phyloP scores from a whole-genome alignment of 2,113 vertebrate genomes.

The Bombycilla garrulus region DNA sequence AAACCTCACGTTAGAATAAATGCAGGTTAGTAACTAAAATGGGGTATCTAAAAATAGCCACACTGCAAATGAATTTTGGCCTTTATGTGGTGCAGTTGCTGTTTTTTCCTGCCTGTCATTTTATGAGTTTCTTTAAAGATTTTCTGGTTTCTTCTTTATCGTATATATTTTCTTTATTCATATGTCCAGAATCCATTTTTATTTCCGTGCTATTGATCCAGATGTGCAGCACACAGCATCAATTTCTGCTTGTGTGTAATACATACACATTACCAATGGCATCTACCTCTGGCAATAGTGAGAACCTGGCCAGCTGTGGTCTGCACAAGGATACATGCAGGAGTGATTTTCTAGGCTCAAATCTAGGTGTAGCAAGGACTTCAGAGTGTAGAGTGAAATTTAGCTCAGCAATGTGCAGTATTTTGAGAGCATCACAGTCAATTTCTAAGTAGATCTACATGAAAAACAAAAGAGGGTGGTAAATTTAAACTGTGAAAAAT shows the following conservation, averaged over 20 bases:
- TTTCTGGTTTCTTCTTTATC: conserved; percentile 8
- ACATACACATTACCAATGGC: not conserved
- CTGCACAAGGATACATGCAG: not conserved
- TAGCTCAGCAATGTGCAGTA: not conserved
- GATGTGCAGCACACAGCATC: conserved; percentile 2
- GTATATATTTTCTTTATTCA: not conserved
- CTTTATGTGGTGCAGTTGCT: not conserved
- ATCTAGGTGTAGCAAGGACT: not conserved
- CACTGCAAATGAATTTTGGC: not conserved
- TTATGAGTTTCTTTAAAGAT: conserved; percentile 30
- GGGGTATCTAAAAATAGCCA: conserved; percentile 12
- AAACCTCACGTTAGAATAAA: not conserved
- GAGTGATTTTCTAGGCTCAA: not conserved
- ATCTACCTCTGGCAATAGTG: not conserved
- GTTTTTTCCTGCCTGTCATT: not conserved
- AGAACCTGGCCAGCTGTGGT: not conserved
- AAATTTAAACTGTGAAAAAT: not conserved
- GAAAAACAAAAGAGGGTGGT: not conserved
- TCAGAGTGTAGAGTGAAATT: not conserved
- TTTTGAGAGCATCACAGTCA: not conserved
- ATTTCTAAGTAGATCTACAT: not conserved
- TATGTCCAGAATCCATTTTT: conserved; percentile 29
- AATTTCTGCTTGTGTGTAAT: conserved; percentile 24
- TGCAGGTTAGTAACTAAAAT: conserved; percentile 33
- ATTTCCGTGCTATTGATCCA: conserved; percentile 35